Evolutionary conservation across 2,888 invertebrate species (phyloP).

Genomic region (Eilema depressum): DNA sequence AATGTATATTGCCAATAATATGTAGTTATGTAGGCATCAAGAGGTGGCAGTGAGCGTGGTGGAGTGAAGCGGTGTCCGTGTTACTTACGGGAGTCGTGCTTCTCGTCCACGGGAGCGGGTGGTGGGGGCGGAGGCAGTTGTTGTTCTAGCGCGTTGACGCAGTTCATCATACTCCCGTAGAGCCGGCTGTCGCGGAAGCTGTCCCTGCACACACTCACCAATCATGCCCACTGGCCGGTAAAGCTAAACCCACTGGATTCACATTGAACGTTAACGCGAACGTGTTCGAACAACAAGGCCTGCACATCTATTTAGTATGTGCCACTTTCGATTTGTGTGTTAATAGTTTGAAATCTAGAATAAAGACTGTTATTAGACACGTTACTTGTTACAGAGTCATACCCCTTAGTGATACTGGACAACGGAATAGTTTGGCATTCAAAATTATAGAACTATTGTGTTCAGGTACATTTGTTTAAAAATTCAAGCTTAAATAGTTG

Average conservation of each 20-base stretch:
- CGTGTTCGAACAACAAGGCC: too few relatives aligned
- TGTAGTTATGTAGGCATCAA: constrained; percentile 32
- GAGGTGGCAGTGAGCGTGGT: constrained; percentile 39
- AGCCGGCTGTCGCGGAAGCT: constrained; percentile 96
- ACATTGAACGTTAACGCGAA: neutral
- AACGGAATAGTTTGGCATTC: neutral
- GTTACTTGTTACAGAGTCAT: neutral
- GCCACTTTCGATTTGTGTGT: neutral
- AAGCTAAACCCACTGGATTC: constrained; percentile 10
- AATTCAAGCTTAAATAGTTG: neutral
- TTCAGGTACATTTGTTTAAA: too few relatives aligned
- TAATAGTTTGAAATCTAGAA: neutral
- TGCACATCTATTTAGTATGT: neutral
- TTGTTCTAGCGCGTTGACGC: constrained; percentile 97
- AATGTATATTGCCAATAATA: constrained; percentile 9
- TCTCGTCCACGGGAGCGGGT: constrained; percentile 82
- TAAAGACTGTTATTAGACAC: neutral
- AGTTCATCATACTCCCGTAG: constrained; percentile 98
- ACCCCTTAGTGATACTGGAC: neutral
- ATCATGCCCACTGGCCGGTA: constrained; percentile 54
- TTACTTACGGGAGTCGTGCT: constrained; percentile 83
- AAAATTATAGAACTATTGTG: neutral
- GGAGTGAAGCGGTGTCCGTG: constrained; percentile 45
- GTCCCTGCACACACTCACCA: constrained; percentile 88
- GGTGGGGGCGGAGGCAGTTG: constrained; percentile 91